Conservation (phyloP, 2,888 invertebrate genomes). For the Ophion slaviceki region DNA sequence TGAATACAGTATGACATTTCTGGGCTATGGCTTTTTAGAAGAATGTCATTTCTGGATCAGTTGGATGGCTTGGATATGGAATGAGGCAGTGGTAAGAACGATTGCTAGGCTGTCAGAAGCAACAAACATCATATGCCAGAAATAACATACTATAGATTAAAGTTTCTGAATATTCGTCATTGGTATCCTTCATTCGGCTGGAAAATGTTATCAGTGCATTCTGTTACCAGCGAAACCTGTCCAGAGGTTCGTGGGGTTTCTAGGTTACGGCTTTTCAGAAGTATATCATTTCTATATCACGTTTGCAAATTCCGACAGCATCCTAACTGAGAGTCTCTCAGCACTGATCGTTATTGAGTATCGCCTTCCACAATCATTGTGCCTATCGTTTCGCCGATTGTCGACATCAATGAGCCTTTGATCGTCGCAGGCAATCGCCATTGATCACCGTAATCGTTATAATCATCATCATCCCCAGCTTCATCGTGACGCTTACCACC, state of each 20-base stretch:
- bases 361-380: neutral
- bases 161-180: neutral
- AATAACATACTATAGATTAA: neutral
- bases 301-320: neutral
- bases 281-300: neutral
- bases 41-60: neutral
- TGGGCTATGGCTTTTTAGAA: neutral
- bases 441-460: constrained; percentile 34
- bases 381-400: constrained; percentile 8
- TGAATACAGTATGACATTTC: neutral
- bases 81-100: neutral
- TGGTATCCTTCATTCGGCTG: neutral
- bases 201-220: neutral
- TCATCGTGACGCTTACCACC: neutral
- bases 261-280: neutral
- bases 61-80: neutral
- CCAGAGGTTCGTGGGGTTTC: neutral
- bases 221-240: neutral
- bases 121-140: neutral
- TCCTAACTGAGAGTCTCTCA: neutral
- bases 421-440: constrained; percentile 46
- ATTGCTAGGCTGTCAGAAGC: neutral
- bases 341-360: neutral
- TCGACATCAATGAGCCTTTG: constrained; percentile 32
- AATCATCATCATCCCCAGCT: neutral